Conservation (phyloP, 2,888 invertebrate species). For the Coremacera marginata region DNA sequence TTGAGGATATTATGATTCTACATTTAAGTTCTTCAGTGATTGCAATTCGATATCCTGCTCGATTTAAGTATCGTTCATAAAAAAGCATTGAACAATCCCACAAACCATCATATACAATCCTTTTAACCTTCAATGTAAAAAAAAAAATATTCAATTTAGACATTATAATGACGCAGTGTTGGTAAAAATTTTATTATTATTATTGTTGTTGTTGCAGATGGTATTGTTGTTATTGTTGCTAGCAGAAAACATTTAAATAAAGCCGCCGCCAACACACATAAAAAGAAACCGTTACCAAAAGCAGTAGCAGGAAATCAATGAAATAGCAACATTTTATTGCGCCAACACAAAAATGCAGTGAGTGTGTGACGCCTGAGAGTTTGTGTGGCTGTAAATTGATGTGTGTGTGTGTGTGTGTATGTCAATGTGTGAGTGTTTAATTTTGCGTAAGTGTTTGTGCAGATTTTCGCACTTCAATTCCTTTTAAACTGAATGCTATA, state of each 20-base stretch:
- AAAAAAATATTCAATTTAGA: no score
- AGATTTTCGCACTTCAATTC: constrained; percentile 8
- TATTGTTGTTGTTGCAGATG: background rate
- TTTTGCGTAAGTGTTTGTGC: constrained; percentile 13
- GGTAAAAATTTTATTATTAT: background rate
- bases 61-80: no score
- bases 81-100: no score
- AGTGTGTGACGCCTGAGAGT: background rate
- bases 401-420: background rate
- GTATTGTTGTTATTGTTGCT: background rate
- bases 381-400: background rate
- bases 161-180: no score
- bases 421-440: background rate
- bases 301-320: constrained; percentile 9
- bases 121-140: no score
- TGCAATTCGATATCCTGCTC: no score
- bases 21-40: no score
- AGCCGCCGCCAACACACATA: no score
- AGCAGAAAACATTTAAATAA: no score
- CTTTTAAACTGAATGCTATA: background rate
- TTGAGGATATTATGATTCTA: no score
- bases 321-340: background rate
- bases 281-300: no score
- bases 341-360: background rate
- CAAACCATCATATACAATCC: no score